Evolutionary conservation across 1,140 invertebrate species (phyloP).

Genomic region (Battus philenor): DNA sequence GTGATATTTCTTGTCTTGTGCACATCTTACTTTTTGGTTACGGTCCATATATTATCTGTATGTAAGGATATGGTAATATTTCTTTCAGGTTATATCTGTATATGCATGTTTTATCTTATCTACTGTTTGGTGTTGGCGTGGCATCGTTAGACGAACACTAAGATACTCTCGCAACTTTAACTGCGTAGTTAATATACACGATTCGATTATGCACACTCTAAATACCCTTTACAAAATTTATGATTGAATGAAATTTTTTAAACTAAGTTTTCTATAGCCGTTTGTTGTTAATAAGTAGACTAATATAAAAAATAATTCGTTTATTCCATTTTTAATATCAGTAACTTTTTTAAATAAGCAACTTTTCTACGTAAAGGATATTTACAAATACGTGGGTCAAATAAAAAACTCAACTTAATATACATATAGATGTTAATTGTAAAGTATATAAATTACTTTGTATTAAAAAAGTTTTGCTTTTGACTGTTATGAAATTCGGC

Average conservation of each 20-base stretch:
- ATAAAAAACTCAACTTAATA: neutral
- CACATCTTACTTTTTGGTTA: constrained; percentile 54
- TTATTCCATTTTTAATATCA: too few relatives aligned
- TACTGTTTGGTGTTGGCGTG: constrained; percentile 63
- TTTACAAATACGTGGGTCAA: neutral
- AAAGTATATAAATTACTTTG: neutral
- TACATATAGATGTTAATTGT: neutral
- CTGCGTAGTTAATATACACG: constrained; percentile 6
- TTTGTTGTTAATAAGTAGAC: too few relatives aligned
- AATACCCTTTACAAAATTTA: constrained; percentile 15
- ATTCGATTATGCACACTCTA: constrained; percentile 9
- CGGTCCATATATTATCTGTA: constrained; percentile 29
- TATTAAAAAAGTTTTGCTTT: neutral
- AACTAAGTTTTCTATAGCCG: too few relatives aligned
- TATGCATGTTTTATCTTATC: constrained; percentile 23
- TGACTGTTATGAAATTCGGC: constrained; percentile 13
- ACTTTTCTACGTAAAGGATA: constrained; percentile 16
- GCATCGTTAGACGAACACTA: constrained; percentile 43
- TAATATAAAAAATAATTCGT: too few relatives aligned
- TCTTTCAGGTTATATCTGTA: constrained; percentile 17
- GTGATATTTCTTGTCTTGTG: constrained; percentile 48
- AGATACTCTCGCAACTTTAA: constrained; percentile 1
- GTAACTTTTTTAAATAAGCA: too few relatives aligned
- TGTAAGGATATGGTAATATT: constrained; percentile 39
- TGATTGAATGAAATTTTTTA: too few relatives aligned